Conservation (phyloP, 2,113 vertebrate species). For the Bubo bubo region DNA sequence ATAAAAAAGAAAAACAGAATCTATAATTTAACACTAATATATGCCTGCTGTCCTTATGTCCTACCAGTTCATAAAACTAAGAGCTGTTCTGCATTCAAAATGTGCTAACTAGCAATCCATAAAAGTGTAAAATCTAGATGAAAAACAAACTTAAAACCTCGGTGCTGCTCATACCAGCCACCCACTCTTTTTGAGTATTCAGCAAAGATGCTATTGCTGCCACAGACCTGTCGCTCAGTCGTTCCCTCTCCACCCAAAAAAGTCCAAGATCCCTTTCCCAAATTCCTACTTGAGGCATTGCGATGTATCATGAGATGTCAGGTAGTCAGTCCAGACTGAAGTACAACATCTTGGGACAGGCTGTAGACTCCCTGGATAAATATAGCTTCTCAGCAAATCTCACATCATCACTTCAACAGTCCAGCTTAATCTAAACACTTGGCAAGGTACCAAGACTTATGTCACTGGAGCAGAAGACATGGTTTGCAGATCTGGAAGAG, state of each 20-base stretch:
- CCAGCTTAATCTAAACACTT: neutral
- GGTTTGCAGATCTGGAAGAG: neutral
- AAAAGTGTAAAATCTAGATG: neutral
- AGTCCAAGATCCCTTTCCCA: neutral
- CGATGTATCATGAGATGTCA: neutral
- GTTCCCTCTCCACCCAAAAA: neutral
- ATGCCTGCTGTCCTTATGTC: neutral
- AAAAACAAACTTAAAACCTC: neutral
- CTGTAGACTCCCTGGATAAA: neutral
- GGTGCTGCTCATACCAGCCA: neutral
- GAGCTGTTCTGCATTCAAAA: neutral
- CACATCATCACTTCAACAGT: constrained; percentile 12
- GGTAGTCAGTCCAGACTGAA: neutral
- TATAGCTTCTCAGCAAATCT: neutral
- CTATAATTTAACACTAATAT: neutral
- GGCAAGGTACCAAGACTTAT: neutral
- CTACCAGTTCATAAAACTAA: constrained; percentile 18
- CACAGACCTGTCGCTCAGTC: neutral
- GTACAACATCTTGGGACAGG: neutral
- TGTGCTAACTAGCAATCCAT: neutral
- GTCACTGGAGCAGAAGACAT: neutral
- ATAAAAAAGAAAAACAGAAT: neutral
- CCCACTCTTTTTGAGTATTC: neutral
- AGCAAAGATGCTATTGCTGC: neutral
- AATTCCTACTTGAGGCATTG: neutral